These are phyloP conservation scores for Rallus limicola DNA, from an alignment of 2,113 vertebrate species.

Conservation along the genomic window DNA sequence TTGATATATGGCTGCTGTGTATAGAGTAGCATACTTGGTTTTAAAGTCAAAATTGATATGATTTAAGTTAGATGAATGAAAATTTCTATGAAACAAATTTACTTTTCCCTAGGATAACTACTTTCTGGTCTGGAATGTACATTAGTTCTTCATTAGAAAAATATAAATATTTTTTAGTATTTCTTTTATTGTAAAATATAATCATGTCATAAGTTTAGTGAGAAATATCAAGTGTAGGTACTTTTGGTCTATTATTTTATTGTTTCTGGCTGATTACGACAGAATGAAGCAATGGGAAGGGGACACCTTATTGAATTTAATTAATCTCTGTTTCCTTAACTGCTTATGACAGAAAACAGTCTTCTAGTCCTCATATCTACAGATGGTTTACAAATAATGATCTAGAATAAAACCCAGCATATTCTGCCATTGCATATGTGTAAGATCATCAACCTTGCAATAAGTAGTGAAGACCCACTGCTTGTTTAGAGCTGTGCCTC, in stretches of 20 bases:
- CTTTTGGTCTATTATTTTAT: neutral
- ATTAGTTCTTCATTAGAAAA: neutral
- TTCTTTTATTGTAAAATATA: neutral
- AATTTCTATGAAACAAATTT: neutral
- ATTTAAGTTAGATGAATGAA: neutral
- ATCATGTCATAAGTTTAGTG: neutral
- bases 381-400: neutral
- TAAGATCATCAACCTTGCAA: neutral
- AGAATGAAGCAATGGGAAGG: neutral
- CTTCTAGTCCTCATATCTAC: neutral
- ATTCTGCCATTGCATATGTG: neutral
- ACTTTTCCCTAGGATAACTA: neutral
- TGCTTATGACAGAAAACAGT: neutral
- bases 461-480: neutral
- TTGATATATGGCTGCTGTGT: neutral
- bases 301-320: neutral
- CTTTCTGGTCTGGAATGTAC: neutral
- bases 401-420: neutral
- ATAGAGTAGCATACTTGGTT: neutral
- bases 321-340: neutral
- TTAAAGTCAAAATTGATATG: neutral
- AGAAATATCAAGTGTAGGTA: neutral
- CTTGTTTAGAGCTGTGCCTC: neutral
- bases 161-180: neutral
- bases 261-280: neutral